Evolutionary conservation across 2,888 invertebrate genomes (phyloP).

Genomic region (Polyommatus iphigenia): DNA sequence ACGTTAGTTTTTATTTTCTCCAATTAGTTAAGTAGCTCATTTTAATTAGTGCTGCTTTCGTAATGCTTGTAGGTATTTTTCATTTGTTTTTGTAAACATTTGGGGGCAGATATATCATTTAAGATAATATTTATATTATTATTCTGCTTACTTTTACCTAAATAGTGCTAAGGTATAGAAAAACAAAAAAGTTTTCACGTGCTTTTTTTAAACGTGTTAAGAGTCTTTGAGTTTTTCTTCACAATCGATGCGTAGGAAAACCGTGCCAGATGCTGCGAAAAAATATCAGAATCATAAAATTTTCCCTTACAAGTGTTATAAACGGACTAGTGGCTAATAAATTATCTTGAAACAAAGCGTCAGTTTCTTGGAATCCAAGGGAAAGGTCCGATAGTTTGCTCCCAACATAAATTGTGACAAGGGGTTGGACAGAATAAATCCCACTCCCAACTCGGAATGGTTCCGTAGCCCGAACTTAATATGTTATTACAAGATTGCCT

Average conservation of each 20-base stretch:
- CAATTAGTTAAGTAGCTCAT: not conserved
- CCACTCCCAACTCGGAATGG: constrained; percentile 36
- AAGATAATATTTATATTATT: no score
- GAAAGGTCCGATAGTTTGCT: constrained; percentile 40
- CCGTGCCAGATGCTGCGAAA: not conserved
- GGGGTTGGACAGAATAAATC: constrained; percentile 41
- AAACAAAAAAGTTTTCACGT: not conserved
- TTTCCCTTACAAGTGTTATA: constrained; percentile 20
- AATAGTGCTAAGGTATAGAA: not conserved
- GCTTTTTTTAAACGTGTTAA: not conserved
- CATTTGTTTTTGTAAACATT: not conserved
- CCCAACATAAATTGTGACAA: constrained; percentile 41
- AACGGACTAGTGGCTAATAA: constrained; percentile 26
- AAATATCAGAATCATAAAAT: constrained; percentile 1
- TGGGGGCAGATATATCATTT: no score
- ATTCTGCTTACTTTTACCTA: no score
- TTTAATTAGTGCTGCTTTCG: not conserved
- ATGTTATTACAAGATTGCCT: constrained; percentile 20
- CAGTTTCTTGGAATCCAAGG: constrained; percentile 35
- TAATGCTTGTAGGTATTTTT: not conserved
- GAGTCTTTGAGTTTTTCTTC: not conserved
- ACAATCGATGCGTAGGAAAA: not conserved
- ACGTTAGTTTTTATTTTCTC: not conserved
- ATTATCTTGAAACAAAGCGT: constrained; percentile 33
- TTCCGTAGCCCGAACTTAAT: constrained; percentile 20